phyloP scores from a whole-genome alignment of 2,888 invertebrate species.

The Pinctada fucata region DNA sequence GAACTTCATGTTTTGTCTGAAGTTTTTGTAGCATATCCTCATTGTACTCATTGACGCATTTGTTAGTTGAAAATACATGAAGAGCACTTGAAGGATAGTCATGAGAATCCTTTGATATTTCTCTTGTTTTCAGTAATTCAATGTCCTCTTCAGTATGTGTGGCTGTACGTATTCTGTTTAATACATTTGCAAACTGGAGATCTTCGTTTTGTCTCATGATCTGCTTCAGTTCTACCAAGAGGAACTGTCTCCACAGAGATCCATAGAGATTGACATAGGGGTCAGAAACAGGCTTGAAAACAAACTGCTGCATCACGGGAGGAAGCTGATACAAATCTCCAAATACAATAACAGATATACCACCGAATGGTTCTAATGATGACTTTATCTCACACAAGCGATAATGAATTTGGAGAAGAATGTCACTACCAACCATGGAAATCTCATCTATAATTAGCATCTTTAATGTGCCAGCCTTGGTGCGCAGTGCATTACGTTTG shows the following conservation, averaged over 20 bases:
- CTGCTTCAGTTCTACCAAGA: no score
- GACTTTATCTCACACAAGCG: slow-evolving; percentile 42
- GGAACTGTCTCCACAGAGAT: no score
- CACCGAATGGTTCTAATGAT: slow-evolving; percentile 38
- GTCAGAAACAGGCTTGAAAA: slow-evolving; percentile 4
- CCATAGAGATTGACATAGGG: background rate
- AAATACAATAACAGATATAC: slow-evolving; percentile 31
- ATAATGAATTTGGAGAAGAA: slow-evolving; percentile 44
- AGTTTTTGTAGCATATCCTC: slow-evolving; percentile 16
- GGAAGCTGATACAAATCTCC: slow-evolving; percentile 24
- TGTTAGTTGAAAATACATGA: slow-evolving; percentile 30
- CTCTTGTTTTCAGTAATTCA: no score
- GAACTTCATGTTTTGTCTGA: no score
- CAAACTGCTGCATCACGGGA: slow-evolving; percentile 18
- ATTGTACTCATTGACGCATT: slow-evolving; percentile 28
- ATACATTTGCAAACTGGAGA: no score
- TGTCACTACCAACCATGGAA: slow-evolving; percentile 47
- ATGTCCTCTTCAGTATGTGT: no score
- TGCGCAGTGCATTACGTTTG: slow-evolving; percentile 30
- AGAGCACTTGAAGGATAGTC: no score
- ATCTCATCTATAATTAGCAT: slow-evolving; percentile 50
- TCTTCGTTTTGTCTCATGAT: no score
- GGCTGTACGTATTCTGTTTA: no score
- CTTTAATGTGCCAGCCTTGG: slow-evolving; percentile 26
- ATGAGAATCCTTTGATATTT: no score